Conservation (phyloP, 2,888 invertebrate species). For the Metalampra italica region DNA sequence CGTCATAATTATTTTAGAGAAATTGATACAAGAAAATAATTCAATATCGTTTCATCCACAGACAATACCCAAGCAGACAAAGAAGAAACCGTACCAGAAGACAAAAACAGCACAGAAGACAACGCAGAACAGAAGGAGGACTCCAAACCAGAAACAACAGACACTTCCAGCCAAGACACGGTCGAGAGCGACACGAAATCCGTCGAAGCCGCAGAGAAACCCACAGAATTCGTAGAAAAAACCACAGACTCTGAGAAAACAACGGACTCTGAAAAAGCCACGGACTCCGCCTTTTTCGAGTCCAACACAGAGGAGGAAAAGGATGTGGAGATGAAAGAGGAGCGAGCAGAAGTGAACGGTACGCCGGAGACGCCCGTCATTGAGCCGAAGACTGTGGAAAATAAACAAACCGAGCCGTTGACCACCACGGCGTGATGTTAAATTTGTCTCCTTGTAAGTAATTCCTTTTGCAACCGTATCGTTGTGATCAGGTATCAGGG, state of each 20-base stretch:
- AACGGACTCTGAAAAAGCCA: neutral
- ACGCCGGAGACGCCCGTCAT: conserved; percentile 25
- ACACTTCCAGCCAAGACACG: conserved; percentile 56
- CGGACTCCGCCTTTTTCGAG: neutral
- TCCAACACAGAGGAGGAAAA: neutral
- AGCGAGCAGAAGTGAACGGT: conserved; percentile 40
- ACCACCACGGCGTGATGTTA: conserved; percentile 55
- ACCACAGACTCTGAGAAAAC: neutral
- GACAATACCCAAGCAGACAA: conserved; percentile 34
- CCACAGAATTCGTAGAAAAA: neutral
- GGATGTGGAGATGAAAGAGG: conserved; percentile 30
- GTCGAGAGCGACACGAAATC: conserved; percentile 21
- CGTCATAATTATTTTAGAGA: too few species aligned
- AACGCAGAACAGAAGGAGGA: conserved; percentile 29
- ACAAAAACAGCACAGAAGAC: conserved; percentile 16
- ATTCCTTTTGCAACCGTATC: neutral
- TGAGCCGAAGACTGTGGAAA: conserved; percentile 23
- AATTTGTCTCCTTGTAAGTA: conserved; percentile 11
- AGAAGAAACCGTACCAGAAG: conserved; percentile 25
- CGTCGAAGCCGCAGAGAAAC: conserved; percentile 16
- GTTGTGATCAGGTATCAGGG: too few species aligned
- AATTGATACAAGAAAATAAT: too few species aligned
- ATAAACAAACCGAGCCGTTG: conserved; percentile 32
- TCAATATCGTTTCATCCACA: conserved; percentile 11
- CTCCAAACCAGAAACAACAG: conserved; percentile 45